Evolutionary conservation across 2,113 vertebrate species (phyloP).

Genomic region (Dromas ardeola): DNA sequence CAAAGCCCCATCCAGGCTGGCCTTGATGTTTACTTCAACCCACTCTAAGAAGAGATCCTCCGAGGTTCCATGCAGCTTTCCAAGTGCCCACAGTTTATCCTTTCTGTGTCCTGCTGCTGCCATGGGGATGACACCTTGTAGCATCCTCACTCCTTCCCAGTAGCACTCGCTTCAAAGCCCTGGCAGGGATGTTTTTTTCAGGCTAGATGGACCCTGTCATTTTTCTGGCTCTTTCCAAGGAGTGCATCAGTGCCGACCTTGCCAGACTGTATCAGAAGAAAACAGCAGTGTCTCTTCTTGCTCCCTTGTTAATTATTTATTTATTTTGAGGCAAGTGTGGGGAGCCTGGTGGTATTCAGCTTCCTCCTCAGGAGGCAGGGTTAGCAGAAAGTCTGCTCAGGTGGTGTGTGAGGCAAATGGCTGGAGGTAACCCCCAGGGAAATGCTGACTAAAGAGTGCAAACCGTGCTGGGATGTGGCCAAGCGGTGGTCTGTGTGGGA

Average conservation of each 20-base stretch:
- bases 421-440: constrained; percentile 41
- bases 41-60: background rate
- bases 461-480: background rate
- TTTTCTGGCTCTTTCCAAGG: background rate
- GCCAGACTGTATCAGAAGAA: background rate
- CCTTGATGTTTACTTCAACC: background rate
- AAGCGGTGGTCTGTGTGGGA: background rate
- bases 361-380: background rate
- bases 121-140: too few species aligned
- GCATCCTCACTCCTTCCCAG: background rate
- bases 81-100: background rate
- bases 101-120: background rate
- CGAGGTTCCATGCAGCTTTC: background rate
- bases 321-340: background rate
- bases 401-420: constrained; percentile 46
- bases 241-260: background rate
- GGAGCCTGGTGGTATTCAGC: background rate
- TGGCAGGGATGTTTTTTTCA: background rate
- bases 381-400: constrained; percentile 61
- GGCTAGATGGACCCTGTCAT: background rate
- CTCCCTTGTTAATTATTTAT: background rate
- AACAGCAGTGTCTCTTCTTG: fast-evolving
- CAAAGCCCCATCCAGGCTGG: background rate
- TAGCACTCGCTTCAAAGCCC: fast-evolving
- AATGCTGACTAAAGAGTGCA: constrained; percentile 26